Conservation (phyloP, 2,888 invertebrate genomes). For the Cheilosia impressa region DNA sequence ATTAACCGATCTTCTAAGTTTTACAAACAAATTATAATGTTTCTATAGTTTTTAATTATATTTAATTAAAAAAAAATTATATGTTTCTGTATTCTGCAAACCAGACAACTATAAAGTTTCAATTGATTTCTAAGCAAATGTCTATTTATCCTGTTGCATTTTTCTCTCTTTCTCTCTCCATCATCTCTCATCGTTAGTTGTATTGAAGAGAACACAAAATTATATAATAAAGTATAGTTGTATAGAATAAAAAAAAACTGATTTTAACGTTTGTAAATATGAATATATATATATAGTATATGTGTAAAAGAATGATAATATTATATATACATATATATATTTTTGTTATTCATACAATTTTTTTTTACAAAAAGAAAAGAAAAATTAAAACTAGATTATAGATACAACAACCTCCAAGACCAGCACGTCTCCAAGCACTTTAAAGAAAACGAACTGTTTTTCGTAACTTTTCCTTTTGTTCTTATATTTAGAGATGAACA, state of each 20-base stretch:
- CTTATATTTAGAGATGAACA: conserved; percentile 18
- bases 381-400: conserved; percentile 20
- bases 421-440: conserved; percentile 58
- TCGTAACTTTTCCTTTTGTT: conserved; percentile 4
- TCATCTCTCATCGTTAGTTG: conserved; percentile 28
- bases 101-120: conserved; percentile 50
- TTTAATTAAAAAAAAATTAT: conserved; percentile 14
- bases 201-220: conserved; percentile 22
- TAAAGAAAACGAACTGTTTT: conserved; percentile 15
- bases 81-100: conserved; percentile 34
- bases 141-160: conserved; percentile 61
- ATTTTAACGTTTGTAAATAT: conserved; percentile 57
- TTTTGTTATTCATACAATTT: conserved; percentile 63
- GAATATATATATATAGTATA: conserved; percentile 31
- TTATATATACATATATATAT: conserved; percentile 43
- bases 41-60: conserved; percentile 42
- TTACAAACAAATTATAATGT: conserved; percentile 27
- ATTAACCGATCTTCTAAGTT: conserved; percentile 32
- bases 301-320: conserved; percentile 27
- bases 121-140: conserved; percentile 50
- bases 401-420: conserved; percentile 42
- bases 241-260: conserved; percentile 14
- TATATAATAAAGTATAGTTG: conserved; percentile 14
- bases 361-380: conserved; percentile 43
- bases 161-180: conserved; percentile 31